These are phyloP conservation scores for Eunapius fragilis DNA, from an alignment of 37 sponge, comb jelly and placozoan genomes.

Conservation along the genomic window DNA sequence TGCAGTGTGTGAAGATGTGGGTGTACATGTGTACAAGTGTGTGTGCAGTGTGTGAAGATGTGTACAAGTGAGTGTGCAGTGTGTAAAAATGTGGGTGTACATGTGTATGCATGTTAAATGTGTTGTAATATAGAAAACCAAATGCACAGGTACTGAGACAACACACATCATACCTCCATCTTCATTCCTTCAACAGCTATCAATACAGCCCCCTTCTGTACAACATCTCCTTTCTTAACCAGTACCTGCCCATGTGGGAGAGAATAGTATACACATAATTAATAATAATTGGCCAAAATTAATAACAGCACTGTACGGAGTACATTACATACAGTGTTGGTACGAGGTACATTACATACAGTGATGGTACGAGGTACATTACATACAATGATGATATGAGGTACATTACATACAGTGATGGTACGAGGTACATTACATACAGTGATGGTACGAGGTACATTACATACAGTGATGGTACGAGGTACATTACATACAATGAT, in stretches of 20 bases:
- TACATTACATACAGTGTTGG: not conserved
- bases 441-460: not conserved
- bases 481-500: not conserved
- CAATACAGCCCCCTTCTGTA: conserved; percentile 62
- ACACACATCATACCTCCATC: conserved; percentile 89
- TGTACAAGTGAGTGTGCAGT: too few species aligned
- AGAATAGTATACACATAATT: too few species aligned
- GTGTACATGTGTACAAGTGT: too few species aligned
- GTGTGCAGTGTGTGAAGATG: too few species aligned
- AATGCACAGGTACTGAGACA: too few species aligned
- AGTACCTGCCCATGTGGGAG: too few species aligned
- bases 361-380: not conserved
- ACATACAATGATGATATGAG: not conserved
- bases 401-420: not conserved
- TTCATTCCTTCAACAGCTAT: conserved; percentile 89
- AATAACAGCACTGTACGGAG: too few species aligned
- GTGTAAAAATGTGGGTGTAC: too few species aligned
- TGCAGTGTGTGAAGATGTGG: too few species aligned
- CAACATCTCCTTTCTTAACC: conserved; percentile 60
- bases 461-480: not conserved
- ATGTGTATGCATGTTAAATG: too few species aligned
- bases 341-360: not conserved
- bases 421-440: not conserved
- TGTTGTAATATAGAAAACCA: too few species aligned
- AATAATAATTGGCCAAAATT: too few species aligned